A percentile compares a stretch with the other conserved stretches of the same genome.
These are phyloP conservation scores for Mesorhabditis sp. DNA, from an alignment of 2,888 invertebrate genomes.

Conservation along the genomic window DNA sequence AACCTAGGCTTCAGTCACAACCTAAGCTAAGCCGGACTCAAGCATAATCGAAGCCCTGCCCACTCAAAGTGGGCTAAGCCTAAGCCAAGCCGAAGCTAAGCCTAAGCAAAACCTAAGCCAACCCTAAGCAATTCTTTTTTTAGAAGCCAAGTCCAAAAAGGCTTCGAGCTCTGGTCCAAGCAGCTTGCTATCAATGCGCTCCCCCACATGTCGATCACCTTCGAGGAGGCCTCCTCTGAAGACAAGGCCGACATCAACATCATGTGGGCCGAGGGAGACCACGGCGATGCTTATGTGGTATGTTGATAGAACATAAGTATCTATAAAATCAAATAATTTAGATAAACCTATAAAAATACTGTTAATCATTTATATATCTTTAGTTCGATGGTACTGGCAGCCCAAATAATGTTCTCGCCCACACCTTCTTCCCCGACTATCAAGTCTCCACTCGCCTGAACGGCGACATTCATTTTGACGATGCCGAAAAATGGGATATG, in stretches of 20 bases:
- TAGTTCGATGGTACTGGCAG: conserved; percentile 48
- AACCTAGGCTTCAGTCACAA: background rate
- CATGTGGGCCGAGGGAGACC: conserved; percentile 67
- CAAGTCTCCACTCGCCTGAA: conserved; percentile 41
- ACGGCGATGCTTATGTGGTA: conserved; percentile 49
- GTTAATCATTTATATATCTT: conserved; percentile 10
- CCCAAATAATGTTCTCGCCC: conserved; percentile 53
- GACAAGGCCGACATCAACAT: conserved; percentile 73
- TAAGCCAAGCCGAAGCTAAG: too few species aligned
- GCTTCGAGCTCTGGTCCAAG: conserved; percentile 70
- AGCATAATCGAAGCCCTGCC: too few species aligned
- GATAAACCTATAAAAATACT: background rate
- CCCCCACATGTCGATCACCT: conserved; percentile 61
- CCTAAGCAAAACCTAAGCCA: too few species aligned
- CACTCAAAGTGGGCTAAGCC: too few species aligned
- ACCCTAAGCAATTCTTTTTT: background rate
- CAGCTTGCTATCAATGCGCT: conserved; percentile 38
- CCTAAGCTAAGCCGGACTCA: too few species aligned
- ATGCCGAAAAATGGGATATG: conserved; percentile 46
- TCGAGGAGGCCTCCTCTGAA: conserved; percentile 59
- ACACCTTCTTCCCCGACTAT: conserved; percentile 57
- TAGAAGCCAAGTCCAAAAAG: conserved; percentile 60
- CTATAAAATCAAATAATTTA: too few species aligned
- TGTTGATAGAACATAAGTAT: background rate
- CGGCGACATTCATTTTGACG: conserved; percentile 58